Percentiles rank a stretch among this genome's conserved stretches.
These are phyloP conservation scores for Mythimna loreyi DNA, from an alignment of 2,888 invertebrate species.

Conservation along the genomic window DNA sequence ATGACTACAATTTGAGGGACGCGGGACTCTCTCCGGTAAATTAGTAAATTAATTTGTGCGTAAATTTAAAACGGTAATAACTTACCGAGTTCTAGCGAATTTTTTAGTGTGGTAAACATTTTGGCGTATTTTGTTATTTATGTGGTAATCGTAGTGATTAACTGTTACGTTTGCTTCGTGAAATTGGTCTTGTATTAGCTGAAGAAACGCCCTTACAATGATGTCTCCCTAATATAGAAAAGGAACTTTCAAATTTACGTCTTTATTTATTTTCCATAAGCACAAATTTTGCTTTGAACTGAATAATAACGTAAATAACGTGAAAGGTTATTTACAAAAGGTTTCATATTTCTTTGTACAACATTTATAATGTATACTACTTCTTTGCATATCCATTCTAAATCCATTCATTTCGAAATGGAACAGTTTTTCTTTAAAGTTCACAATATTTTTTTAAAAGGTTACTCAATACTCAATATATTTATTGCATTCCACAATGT, in stretches of 20 bases:
- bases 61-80: constrained; percentile 67
- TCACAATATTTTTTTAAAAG: too few relatives aligned
- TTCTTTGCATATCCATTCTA: background rate
- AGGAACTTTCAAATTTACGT: background rate
- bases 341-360: background rate
- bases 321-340: background rate
- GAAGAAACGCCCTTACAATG: constrained; percentile 64
- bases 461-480: too few relatives aligned
- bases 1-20: constrained; percentile 73
- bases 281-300: background rate
- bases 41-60: constrained; percentile 85
- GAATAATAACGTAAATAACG: constrained; percentile 2
- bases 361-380: background rate
- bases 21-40: constrained; percentile 73
- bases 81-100: constrained; percentile 84
- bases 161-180: constrained; percentile 86
- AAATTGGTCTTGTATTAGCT: constrained; percentile 64
- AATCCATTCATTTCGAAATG: constrained; percentile 1
- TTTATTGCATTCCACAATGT: too few relatives aligned
- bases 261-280: constrained; percentile 9
- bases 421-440: background rate
- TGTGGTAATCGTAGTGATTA: constrained; percentile 81
- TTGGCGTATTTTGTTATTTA: constrained; percentile 84
- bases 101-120: constrained; percentile 87
- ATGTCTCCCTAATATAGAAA: background rate